Conservation (phyloP, 2,113 vertebrate genomes). For the Siniperca chuatsi region DNA sequence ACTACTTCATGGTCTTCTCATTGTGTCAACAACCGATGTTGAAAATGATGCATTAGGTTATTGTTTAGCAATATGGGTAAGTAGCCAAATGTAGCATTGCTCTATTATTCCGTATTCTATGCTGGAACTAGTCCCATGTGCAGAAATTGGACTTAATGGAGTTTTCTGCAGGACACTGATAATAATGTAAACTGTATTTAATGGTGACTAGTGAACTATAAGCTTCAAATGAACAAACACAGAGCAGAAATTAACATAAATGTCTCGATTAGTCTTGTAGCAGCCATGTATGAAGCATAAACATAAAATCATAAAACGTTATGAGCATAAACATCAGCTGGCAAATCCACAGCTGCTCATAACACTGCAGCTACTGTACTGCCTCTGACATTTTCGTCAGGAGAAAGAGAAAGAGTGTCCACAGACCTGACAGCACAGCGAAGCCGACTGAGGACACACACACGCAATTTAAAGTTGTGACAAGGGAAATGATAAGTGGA, state of each 20-base stretch:
- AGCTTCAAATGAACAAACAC: conserved; percentile 50
- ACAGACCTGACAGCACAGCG: conserved; percentile 27
- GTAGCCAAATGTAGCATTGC: not conserved
- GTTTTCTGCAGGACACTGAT: conserved; percentile 43
- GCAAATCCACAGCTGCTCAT: conserved; percentile 10
- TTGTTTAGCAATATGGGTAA: conserved; percentile 4
- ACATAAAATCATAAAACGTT: conserved; percentile 1
- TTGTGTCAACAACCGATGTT: not conserved
- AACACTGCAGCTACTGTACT: conserved; percentile 5
- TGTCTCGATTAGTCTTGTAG: conserved; percentile 20
- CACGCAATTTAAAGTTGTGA: conserved; percentile 15
- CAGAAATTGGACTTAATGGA: conserved; percentile 41
- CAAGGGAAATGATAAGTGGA: conserved; percentile 8
- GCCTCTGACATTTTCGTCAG: conserved; percentile 43
- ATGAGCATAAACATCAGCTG: not conserved
- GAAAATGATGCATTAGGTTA: conserved; percentile 6
- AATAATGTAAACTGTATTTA: conserved; percentile 45
- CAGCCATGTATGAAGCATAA: conserved; percentile 24
- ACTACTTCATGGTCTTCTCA: not conserved
- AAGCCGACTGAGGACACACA: conserved; percentile 2
- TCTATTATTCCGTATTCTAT: conserved; percentile 3
- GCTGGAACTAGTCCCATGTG: conserved; percentile 30
- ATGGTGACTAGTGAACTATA: conserved; percentile 57
- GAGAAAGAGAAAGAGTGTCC: conserved; percentile 10
- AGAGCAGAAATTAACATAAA: conserved; percentile 39